Base-by-base conservation (phyloP, 2,113 vertebrate species). In the Tretioscincus oriximinensis region DNA sequence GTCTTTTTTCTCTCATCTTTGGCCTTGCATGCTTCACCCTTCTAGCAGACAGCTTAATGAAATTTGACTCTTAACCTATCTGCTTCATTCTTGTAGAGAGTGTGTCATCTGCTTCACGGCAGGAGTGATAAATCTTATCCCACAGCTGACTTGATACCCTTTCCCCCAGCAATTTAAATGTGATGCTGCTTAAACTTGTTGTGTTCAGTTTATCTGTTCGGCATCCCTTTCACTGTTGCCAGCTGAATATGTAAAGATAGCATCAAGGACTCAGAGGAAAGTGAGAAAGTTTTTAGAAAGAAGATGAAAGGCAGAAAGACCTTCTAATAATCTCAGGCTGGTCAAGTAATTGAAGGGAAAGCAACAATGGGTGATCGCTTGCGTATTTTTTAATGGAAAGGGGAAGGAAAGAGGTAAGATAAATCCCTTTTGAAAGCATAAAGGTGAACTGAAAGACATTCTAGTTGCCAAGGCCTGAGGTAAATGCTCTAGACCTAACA, bases 161-260 rank as follows among this genome's bases (percentile, higher is more conserved):
- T 90, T 31, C 94, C 87, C 78, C 90, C 92, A 81, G 90, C 69
- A 87, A 76, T 84, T 93, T 31, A 69, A 89, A 84, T 87, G 66
- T 85, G 87, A 18, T 26, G 0, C 31, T 87, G 85, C 24, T 82
- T 89, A 66, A 45, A 20, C 70, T 84, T 92, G 73, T 75, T 90
- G 84, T 84, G 85, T 45, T 81, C 65, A 77, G 67, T 83, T 89
- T 85, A 88, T 82, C 73, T 81, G 76, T 68, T 64, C 76, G 54
- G 47, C 73, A n/a, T 63, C 20, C n/a, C n/a, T 24, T 81, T 86
- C 21, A 80, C 0, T 1, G 3, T 75, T 76, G 75, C 16, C 77
- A 45, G 28, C 11, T 65, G 26, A 71, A 72, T 78, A 74, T 60
- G 75, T 84, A 35, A 66, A 64, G 58, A 47, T 85, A 82, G 49